These are phyloP conservation scores for Biston stratarius DNA, from an alignment of 2,888 invertebrate species.

Conservation along the genomic window DNA sequence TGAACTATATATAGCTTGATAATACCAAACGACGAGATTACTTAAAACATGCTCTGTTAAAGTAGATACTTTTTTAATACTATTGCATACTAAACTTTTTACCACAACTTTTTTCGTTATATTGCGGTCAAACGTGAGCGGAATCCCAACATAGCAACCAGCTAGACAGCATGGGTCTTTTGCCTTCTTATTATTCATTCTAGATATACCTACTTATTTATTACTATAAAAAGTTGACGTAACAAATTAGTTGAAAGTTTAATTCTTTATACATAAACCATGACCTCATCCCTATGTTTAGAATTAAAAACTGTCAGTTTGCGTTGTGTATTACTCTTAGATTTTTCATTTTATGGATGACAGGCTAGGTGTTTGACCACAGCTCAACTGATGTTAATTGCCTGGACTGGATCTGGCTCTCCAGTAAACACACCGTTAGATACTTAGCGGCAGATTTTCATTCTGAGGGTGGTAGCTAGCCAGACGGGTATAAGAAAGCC, in stretches of 20 bases:
- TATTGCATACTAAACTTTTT: neutral
- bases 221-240: constrained; percentile 19
- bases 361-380: too few relatives aligned
- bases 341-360: neutral
- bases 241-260: constrained; percentile 27
- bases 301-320: constrained; percentile 3
- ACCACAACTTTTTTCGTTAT: neutral
- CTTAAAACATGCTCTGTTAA: too few relatives aligned
- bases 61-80: neutral
- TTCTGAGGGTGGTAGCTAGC: too few relatives aligned
- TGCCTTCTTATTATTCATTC: constrained; percentile 18
- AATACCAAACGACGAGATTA: too few relatives aligned
- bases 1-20: too few relatives aligned
- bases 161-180: constrained; percentile 23
- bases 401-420: too few relatives aligned
- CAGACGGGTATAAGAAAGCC: too few relatives aligned
- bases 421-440: too few relatives aligned
- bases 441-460: too few relatives aligned
- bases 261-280: constrained; percentile 28
- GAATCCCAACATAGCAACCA: constrained; percentile 12
- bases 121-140: constrained; percentile 6
- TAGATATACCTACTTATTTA: constrained; percentile 9
- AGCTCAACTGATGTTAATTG: too few relatives aligned
- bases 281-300: constrained; percentile 36
- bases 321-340: neutral